A percentile compares a stretch with the other conserved stretches of the same genome.
Evolutionary conservation across 1,140 invertebrate genomes (phyloP).

Genomic region (Lucilia cuprina): DNA sequence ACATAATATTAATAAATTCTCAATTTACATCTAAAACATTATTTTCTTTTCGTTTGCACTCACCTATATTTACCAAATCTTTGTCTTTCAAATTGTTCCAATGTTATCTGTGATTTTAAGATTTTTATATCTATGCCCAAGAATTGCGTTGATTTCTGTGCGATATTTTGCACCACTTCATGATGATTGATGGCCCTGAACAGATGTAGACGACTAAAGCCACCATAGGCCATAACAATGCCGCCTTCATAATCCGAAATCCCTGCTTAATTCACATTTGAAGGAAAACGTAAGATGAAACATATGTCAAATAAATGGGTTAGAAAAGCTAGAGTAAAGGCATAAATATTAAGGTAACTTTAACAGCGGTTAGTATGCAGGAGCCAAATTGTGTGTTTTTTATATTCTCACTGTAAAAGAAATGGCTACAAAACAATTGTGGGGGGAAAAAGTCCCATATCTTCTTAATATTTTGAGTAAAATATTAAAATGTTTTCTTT

Average conservation of each 20-base stretch:
- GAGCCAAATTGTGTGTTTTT: neutral
- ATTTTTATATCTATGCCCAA: slow-evolving; percentile 86
- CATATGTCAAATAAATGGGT: slow-evolving; percentile 36
- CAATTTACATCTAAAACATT: no score
- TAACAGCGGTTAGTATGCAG: neutral
- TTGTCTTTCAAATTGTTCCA: slow-evolving; percentile 85
- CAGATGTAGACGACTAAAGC: slow-evolving; percentile 87
- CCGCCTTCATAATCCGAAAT: slow-evolving; percentile 79
- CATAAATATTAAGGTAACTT: neutral
- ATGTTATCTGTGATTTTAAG: slow-evolving; percentile 79
- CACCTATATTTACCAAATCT: slow-evolving; percentile 92
- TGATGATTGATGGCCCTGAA: slow-evolving; percentile 86
- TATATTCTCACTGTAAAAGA: neutral
- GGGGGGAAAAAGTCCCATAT: no score
- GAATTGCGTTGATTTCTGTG: slow-evolving; percentile 79
- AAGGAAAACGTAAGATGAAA: slow-evolving; percentile 54
- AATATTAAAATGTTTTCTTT: no score
- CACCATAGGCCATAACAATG: slow-evolving; percentile 87
- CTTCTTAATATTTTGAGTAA: no score
- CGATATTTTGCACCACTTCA: slow-evolving; percentile 84
- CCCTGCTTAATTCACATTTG: slow-evolving; percentile 61
- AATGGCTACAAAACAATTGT: no score
- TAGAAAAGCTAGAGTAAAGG: slow-evolving; percentile 16
- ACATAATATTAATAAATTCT: no score
- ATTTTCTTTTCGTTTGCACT: slow-evolving; percentile 12